Conservation (phyloP, 2,797 vertebrate genomes). For the Falco biarmicus region DNA sequence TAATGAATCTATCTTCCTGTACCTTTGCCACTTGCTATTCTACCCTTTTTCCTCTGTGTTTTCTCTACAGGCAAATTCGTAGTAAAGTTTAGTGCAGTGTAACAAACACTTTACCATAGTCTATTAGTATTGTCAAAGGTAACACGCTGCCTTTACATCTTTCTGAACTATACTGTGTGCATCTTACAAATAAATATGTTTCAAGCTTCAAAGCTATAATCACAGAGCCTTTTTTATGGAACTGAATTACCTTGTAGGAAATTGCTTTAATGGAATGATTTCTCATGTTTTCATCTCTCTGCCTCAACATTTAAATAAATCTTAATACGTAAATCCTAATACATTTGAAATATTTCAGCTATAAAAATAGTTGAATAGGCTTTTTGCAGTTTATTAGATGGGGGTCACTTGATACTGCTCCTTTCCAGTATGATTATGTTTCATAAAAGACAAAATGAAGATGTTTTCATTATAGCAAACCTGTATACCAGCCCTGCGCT, state of each 20-base stretch:
- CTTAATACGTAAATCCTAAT: conserved; percentile 14
- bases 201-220: conserved; percentile 47
- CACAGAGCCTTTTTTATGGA: conserved; percentile 40
- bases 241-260: conserved; percentile 45
- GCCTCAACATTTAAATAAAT: conserved; percentile 31
- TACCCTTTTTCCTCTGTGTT: neutral
- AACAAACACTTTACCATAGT: neutral
- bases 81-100: neutral
- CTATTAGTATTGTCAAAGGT: neutral
- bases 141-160: neutral
- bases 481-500: neutral
- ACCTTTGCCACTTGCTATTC: neutral
- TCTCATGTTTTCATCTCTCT: conserved; percentile 51
- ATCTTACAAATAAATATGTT: conserved; percentile 50
- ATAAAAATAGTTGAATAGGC: conserved; percentile 19
- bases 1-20: neutral
- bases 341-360: conserved; percentile 34
- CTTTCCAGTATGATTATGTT: conserved; percentile 1
- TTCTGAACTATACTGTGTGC: neutral
- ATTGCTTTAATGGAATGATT: conserved; percentile 58
- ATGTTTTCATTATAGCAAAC: neutral
- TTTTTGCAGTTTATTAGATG: conserved; percentile 43
- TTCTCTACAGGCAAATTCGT: neutral
- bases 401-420: conserved; percentile 10
- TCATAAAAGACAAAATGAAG: conserved; percentile 29